phyloP scores from a whole-genome alignment of 1,140 invertebrate genomes.

The Diprion similis region DNA sequence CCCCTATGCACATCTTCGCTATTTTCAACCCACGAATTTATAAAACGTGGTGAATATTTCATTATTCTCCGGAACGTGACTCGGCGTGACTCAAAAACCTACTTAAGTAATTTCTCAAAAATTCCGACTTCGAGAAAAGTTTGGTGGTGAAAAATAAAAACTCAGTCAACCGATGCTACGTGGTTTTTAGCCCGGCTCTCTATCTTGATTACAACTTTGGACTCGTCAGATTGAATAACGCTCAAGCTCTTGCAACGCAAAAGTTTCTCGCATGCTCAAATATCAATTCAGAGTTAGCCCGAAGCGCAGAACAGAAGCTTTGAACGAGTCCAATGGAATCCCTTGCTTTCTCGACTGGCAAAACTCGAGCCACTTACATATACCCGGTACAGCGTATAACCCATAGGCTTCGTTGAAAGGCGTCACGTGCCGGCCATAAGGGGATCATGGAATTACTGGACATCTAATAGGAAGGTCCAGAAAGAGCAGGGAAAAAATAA shows the following conservation, averaged over 20 bases:
- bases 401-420: neutral
- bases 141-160: no score
- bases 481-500: neutral
- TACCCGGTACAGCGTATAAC: neutral
- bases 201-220: no score
- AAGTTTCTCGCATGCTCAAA: no score
- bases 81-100: no score
- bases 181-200: no score
- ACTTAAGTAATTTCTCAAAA: no score
- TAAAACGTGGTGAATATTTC: no score
- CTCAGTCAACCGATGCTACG: no score
- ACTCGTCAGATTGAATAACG: no score
- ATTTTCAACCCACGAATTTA: slow-evolving; percentile 6
- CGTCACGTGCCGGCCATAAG: slow-evolving; percentile 3
- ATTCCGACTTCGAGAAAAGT: no score
- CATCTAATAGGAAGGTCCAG: neutral
- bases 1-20: neutral
- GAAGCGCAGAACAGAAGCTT: neutral
- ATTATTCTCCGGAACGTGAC: no score
- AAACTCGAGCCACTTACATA: neutral
- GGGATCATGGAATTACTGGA: slow-evolving; percentile 3
- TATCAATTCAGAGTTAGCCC: neutral
- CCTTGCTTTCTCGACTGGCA: neutral
- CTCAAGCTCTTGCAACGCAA: no score
- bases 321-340: neutral